Evolutionary conservation across 2,113 vertebrate species (phyloP).

Genomic region (Natator depressus): DNA sequence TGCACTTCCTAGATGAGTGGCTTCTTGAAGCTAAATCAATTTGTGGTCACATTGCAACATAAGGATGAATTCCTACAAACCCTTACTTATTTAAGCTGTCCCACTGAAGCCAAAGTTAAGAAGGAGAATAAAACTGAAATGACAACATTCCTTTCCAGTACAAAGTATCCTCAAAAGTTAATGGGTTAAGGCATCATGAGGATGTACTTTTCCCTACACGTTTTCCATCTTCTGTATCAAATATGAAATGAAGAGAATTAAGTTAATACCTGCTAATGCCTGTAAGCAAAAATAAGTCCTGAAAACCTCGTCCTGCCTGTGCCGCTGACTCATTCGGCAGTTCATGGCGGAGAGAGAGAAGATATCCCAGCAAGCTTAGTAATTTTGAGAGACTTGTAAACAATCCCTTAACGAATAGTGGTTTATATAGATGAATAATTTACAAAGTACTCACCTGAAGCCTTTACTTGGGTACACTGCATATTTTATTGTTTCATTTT

Average conservation of each 20-base stretch:
- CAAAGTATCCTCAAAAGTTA: constrained; percentile 45
- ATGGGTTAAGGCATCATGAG: constrained; percentile 65
- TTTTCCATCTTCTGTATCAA: constrained; percentile 44
- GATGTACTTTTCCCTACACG: constrained; percentile 29
- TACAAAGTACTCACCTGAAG: not conserved
- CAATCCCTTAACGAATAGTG: not conserved
- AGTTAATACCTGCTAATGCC: constrained; percentile 74
- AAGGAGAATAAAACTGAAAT: constrained; percentile 47
- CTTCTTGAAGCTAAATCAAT: constrained; percentile 71
- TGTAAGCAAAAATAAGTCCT: constrained; percentile 60
- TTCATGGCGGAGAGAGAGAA: constrained; percentile 42
- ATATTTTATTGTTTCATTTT: not conserved
- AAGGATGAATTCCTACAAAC: constrained; percentile 49
- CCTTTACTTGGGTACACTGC: not conserved
- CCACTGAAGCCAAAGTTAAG: constrained; percentile 38
- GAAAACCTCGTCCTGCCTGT: not conserved
- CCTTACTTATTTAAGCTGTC: constrained; percentile 23
- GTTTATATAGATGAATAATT: not conserved
- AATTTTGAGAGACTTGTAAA: not conserved
- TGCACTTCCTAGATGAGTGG: constrained; percentile 48
- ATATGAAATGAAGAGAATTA: constrained; percentile 64
- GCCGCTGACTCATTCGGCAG: constrained; percentile 61
- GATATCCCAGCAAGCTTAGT: constrained; percentile 32
- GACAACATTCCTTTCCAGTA: constrained; percentile 63
- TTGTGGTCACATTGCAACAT: constrained; percentile 69